Evolutionary conservation across 2,888 invertebrate genomes (phyloP), one percentile per base, ranked within the genome.

Genomic region (Encarsia formosa): DNA sequence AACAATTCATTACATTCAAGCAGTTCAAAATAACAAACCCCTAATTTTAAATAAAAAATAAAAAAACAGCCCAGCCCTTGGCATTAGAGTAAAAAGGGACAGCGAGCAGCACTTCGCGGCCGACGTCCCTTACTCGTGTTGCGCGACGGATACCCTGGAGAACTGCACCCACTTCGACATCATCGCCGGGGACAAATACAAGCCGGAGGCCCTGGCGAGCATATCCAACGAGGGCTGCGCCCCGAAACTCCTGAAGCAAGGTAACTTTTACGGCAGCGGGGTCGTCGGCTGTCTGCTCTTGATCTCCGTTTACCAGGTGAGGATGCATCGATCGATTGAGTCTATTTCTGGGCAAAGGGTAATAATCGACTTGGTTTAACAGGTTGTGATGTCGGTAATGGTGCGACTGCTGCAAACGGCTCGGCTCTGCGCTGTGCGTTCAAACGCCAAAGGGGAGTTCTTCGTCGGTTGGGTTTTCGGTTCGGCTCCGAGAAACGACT

Each of bases 81-180:
- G 15, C 16, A 34, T 8, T 5, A 26, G 8, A 11, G 5, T 8
- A 11, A 26, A 26, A 11, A 26, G 8, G 11, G 35, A 20, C 22
- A 37, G 24, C 18, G 16, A n/a, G 20, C 15, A 16, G 8, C n/a
- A n/a, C 2, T 22, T 35, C 3, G 19, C 57, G 6, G 26, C 22
- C 56, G 80, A 80, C 55, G 80, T 82, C 0, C 83, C 84, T 0
- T 83, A 82, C 66, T 83, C 83, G 62, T 84, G 84, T 61, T 84
- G 83, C 60, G 78, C 80, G 1, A 77, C 79, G 62, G 75, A 77
- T 31, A 75, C 76, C 1, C 68, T 76, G 24, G 78, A 75, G 61
- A 81, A 81, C 1, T 84, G 83, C 63, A 78, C 83, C 35, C 83
- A 83, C 59, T n/a, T n/a, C n/a, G 80, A 81, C 54, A 76, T 79